These are phyloP conservation scores for Plectrocnemia conspersa DNA, from an alignment of 1,140 invertebrate species.

Conservation along the genomic window DNA sequence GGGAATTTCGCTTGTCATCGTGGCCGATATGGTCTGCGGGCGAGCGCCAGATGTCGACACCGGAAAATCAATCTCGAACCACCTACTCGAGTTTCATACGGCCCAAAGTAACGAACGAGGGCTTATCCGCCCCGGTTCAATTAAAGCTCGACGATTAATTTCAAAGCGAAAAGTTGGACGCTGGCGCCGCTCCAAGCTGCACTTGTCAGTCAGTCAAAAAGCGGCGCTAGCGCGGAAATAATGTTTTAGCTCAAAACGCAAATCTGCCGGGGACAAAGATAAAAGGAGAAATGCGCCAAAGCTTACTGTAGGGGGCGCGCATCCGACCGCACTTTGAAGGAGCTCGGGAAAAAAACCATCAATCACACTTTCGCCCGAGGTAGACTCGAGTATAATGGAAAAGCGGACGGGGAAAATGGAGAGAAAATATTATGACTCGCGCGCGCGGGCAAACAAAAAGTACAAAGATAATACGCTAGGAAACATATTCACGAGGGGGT, in stretches of 20 bases:
- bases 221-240: background rate
- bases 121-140: too few species aligned
- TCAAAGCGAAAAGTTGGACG: too few species aligned
- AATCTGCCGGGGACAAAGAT: conserved; percentile 27
- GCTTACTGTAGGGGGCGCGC: too few species aligned
- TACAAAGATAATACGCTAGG: conserved; percentile 21
- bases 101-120: background rate
- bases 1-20: conserved; percentile 12
- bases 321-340: conserved; percentile 6
- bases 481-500: conserved; percentile 16
- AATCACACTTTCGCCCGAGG: conserved; percentile 32
- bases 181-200: too few species aligned
- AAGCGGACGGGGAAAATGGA: conserved; percentile 28
- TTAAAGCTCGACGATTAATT: too few species aligned
- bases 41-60: background rate
- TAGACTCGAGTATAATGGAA: conserved; percentile 24
- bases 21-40: background rate
- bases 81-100: background rate
- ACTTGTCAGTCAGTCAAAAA: conserved; percentile 4
- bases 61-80: background rate
- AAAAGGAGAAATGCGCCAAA: conserved; percentile 1
- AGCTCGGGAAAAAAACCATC: conserved; percentile 26
- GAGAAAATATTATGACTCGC: conserved; percentile 24
- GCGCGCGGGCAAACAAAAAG: conserved; percentile 21
- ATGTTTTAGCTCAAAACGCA: conserved; percentile 16